These are phyloP conservation scores for Passer domesticus DNA, from an alignment of 2,113 vertebrate genomes.

Conservation along the genomic window DNA sequence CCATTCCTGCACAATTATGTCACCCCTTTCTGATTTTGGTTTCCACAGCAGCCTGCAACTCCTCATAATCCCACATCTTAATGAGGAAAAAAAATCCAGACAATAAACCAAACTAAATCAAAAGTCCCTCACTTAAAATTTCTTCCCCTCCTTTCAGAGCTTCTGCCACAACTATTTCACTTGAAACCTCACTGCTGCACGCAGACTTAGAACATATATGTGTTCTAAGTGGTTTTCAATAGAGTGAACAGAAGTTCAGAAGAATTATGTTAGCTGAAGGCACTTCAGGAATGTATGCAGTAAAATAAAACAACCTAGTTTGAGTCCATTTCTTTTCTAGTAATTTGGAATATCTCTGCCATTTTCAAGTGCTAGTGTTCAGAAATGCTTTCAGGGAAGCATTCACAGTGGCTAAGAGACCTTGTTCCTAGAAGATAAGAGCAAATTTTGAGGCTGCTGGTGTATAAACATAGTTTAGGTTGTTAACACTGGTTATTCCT, in stretches of 20 bases:
- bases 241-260: neutral
- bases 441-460: neutral
- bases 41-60: neutral
- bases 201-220: neutral
- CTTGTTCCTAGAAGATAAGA: neutral
- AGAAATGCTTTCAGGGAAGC: neutral
- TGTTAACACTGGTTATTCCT: neutral
- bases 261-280: neutral
- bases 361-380: neutral
- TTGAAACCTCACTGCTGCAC: neutral
- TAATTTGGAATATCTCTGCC: neutral
- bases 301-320: neutral
- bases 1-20: rapidly evolving
- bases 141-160: neutral
- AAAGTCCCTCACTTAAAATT: neutral
- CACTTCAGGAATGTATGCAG: neutral
- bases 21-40: neutral
- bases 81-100: neutral
- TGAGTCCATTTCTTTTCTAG: neutral
- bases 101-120: neutral
- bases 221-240: neutral
- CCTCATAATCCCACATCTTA: neutral
- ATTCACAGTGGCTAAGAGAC: neutral
- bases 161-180: neutral
- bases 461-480: neutral